Base-by-base conservation (phyloP, 2,888 invertebrate species). In the Latrodectus hesperus region DNA sequence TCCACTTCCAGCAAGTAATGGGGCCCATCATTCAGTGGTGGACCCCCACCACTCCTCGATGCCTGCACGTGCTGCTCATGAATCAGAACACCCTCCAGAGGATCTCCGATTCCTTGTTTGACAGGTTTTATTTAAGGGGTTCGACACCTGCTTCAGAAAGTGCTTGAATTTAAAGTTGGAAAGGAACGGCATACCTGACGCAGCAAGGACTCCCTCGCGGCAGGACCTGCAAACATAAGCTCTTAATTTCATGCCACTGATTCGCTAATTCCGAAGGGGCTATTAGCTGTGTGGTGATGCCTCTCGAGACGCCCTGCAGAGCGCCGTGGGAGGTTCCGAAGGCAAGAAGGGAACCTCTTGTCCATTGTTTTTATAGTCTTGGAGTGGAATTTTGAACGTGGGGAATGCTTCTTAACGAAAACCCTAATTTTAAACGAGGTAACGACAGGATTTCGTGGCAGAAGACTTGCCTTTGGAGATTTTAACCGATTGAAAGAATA, bases 11-110 rank as follows among this genome's bases (percentile, higher is more conserved):
- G 14, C 12, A 10, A 60, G 60, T 60, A 60, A 60, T 60, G n/a
- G 60, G 60, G 14, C n/a, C 60, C 60, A 60, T 60, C 60, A 60
- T 60, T 60, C 60, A 6, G n/a, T 16, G 4, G 38, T 16, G 60
- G n/a, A 9, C 60, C 60, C 60, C 60, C 60, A 16, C 60, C n/a
- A 16, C 10, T 60, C 60, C n/a, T 60, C 75, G 52, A 85, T 85
- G 60, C 79, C 79, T 79, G 71, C 86, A 86, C 86, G 86, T 86
- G 81, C 86, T 85, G 17, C n/a, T 51, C 49, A 78, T 79, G 78
- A 67, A 79, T 82, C 68, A 84, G 84, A 60, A 60, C 60, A 74
- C 68, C 83, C 60, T 73, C 81, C 64, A 76, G 65, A 51, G 22
- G 68, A 22, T 71, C 51, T 60, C 65, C 67, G n/a, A 60, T 60